phyloP scores from a whole-genome alignment of 2,113 vertebrate genomes.

The Noturus placidus region DNA sequence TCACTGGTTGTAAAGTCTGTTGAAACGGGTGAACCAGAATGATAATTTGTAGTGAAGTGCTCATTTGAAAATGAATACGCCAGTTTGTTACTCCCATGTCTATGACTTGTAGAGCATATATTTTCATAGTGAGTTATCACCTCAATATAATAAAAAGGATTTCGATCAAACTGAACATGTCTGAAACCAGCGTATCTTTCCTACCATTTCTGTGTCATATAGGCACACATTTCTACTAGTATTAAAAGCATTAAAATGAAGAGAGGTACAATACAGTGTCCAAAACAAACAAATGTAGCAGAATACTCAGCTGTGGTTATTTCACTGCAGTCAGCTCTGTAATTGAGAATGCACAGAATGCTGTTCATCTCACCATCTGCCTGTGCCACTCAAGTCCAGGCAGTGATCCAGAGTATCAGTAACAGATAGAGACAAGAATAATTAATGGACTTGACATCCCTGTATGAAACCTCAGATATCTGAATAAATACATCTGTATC shows the following conservation, averaged over 20 bases:
- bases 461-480: not conserved
- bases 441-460: slow-evolving; percentile 8
- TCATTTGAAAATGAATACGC: slow-evolving; percentile 22
- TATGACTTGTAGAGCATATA: not conserved
- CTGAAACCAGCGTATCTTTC: not conserved
- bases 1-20: not conserved
- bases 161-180: not conserved
- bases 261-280: not conserved
- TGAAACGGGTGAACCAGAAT: slow-evolving; percentile 6
- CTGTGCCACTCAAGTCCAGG: slow-evolving; percentile 26
- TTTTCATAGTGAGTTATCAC: not conserved
- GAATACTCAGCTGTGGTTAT: not conserved
- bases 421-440: slow-evolving; percentile 41
- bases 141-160: not conserved
- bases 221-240: not conserved
- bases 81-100: slow-evolving; percentile 4
- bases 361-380: slow-evolving; percentile 31
- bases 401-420: slow-evolving; percentile 25
- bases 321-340: slow-evolving; percentile 25
- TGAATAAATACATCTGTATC: not conserved
- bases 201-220: not conserved
- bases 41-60: slow-evolving; percentile 22
- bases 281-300: slow-evolving; percentile 10
- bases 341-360: slow-evolving; percentile 24
- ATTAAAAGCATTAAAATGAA: slow-evolving; percentile 5